Evolutionary conservation across 53 echinoderm and acorn worm species (phyloP).

Genomic region (Antedon mediterranea): DNA sequence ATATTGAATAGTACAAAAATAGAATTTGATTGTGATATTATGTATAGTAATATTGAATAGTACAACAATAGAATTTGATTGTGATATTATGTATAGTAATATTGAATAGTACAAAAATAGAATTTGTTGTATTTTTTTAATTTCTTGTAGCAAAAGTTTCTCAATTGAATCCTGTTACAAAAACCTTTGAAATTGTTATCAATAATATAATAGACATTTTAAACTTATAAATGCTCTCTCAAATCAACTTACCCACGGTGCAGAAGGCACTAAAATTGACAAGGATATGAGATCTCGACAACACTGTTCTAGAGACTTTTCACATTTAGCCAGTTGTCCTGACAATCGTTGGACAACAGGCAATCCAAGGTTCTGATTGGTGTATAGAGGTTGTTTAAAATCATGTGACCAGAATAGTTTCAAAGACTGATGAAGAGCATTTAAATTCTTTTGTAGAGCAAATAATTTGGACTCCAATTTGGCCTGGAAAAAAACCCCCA

Average conservation of each 20-base stretch:
- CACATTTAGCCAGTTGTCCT: constrained; percentile 33
- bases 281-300: constrained; percentile 59
- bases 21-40: too few species aligned
- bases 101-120: too few species aligned
- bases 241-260: constrained; percentile 62
- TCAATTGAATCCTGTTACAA: too few species aligned
- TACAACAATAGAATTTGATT: neutral
- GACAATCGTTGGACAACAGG: constrained; percentile 44
- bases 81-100: too few species aligned
- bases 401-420: constrained; percentile 30
- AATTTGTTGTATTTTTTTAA: too few species aligned
- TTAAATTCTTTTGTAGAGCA: constrained; percentile 52
- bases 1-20: too few species aligned
- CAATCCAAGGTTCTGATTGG: constrained; percentile 31
- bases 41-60: too few species aligned
- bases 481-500: constrained; percentile 31
- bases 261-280: constrained; percentile 57
- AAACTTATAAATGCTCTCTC: too few species aligned
- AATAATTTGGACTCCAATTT: constrained; percentile 91
- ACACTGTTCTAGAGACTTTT: constrained; percentile 39
- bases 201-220: too few species aligned
- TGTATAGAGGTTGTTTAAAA: constrained; percentile 5
- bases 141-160: too few species aligned
- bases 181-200: too few species aligned
- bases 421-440: constrained; percentile 52